Conservation (phyloP, 2,888 invertebrate species). For the Watsonalla cultraria region DNA sequence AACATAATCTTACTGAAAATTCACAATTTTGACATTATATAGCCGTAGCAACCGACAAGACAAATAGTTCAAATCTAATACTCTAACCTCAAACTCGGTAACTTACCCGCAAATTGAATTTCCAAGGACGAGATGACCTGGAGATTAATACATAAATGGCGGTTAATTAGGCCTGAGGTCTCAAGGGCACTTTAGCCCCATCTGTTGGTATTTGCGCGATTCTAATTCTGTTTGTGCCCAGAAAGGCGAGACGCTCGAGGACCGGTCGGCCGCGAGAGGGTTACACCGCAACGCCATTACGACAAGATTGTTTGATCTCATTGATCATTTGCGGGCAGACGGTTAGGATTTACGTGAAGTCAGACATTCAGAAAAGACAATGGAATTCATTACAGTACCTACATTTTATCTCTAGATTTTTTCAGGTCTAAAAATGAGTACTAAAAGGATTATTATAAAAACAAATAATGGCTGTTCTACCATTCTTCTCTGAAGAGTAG, state of each 20-base stretch:
- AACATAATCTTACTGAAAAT: no score
- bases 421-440: not conserved
- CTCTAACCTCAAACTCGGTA: not conserved
- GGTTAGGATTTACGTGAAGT: conserved; percentile 4
- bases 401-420: not conserved
- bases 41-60: no score
- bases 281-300: conserved; percentile 44
- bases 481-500: no score
- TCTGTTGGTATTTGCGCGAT: conserved; percentile 8
- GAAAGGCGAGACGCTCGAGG: conserved; percentile 18
- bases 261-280: conserved; percentile 16
- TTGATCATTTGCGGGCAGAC: conserved; percentile 25
- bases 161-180: not conserved
- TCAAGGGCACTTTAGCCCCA: not conserved
- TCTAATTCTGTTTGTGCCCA: conserved; percentile 32
- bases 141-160: conserved; percentile 1
- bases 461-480: no score
- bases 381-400: no score
- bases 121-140: not conserved
- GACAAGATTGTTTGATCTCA: conserved; percentile 20
- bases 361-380: no score
- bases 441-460: not conserved
- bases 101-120: not conserved
- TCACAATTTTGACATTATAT: no score
- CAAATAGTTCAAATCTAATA: no score